Evolutionary conservation across 2,797 vertebrate genomes (phyloP).

Genomic region (Paramormyrops hopkinsi): DNA sequence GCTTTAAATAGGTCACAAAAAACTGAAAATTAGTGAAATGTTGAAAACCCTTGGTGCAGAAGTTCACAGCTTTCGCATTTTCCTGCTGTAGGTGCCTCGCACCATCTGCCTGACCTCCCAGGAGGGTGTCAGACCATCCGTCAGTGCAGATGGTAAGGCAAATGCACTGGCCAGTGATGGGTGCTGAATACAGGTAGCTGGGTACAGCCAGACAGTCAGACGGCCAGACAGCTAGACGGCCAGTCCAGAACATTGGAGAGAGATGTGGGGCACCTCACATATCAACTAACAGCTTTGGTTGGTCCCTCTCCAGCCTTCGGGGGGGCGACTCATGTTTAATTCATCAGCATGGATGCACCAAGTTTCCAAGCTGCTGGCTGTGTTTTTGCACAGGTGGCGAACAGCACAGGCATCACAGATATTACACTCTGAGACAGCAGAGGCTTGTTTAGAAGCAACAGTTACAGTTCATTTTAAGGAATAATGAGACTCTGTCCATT

Average conservation of each 20-base stretch:
- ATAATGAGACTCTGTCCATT: not conserved
- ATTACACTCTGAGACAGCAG: not conserved
- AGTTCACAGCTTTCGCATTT: not conserved
- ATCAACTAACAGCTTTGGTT: not conserved
- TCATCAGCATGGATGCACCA: not conserved
- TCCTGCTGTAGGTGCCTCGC: not conserved
- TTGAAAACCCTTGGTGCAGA: not conserved
- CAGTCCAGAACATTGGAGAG: not conserved
- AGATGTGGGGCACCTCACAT: not conserved
- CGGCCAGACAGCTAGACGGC: not conserved
- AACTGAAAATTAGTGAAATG: not conserved
- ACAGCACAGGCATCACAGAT: not conserved
- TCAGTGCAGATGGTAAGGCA: not conserved
- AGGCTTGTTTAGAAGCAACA: not conserved
- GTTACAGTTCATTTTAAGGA: not conserved
- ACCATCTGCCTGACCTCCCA: not conserved
- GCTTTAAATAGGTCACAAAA: not conserved
- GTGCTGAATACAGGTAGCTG: not conserved
- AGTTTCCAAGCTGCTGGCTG: not conserved
- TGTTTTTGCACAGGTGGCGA: not conserved
- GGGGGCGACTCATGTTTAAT: not conserved
- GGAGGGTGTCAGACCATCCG: not conserved
- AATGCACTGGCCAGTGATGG: not conserved
- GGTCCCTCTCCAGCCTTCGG: not conserved
- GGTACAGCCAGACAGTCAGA: not conserved